Evolutionary conservation across 2,797 vertebrate genomes (phyloP).

Genomic region (Periophthalmus magnuspinnatus): DNA sequence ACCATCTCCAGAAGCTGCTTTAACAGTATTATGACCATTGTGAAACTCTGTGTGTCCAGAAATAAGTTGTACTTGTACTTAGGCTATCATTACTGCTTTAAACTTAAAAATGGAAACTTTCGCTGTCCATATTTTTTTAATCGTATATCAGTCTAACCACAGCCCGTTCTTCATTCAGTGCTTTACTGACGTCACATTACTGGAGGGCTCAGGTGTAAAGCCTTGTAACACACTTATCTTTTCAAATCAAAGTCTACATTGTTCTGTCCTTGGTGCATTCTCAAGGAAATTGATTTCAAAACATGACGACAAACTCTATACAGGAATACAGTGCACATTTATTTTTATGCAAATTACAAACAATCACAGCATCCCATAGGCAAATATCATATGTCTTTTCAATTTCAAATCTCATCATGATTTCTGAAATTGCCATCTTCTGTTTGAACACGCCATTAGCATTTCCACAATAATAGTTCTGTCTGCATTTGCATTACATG

Average conservation of each 20-base stretch:
- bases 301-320: background rate
- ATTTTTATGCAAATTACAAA: slow-evolving; percentile 25
- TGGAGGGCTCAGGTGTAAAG: slow-evolving; percentile 36
- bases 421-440: slow-evolving; percentile 28
- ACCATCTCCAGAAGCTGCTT: background rate
- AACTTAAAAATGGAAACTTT: background rate
- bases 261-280: slow-evolving; percentile 43
- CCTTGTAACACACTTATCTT: slow-evolving; percentile 20
- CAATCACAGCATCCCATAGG: slow-evolving; percentile 2
- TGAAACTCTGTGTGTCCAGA: background rate
- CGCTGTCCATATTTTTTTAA: background rate
- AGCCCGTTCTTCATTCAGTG: slow-evolving; percentile 6
- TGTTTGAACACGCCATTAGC: slow-evolving; percentile 2
- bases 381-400: slow-evolving; percentile 4
- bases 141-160: background rate
- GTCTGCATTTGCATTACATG: slow-evolving; percentile 23
- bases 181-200: slow-evolving; percentile 15
- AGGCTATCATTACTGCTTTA: background rate
- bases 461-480: slow-evolving; percentile 27
- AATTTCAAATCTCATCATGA: slow-evolving; percentile 26
- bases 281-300: slow-evolving; percentile 38
- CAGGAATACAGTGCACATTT: slow-evolving; percentile 9
- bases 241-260: slow-evolving; percentile 51
- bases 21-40: background rate
- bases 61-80: background rate